phyloP scores from a whole-genome alignment of 2,888 invertebrate genomes.

The Adelognathus sp. region DNA sequence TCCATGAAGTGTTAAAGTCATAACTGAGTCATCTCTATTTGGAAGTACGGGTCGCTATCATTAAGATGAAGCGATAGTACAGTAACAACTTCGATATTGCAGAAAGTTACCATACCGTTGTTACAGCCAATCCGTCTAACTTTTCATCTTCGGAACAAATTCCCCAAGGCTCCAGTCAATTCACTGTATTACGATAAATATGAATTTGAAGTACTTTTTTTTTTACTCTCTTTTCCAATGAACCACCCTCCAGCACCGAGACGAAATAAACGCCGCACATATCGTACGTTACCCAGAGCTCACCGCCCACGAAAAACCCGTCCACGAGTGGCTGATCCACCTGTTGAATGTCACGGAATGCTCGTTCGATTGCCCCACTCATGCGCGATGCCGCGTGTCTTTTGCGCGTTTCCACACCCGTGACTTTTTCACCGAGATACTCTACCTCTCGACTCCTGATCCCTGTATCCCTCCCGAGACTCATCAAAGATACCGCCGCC shows the following conservation, averaged over 20 bases:
- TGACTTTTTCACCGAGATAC: slow-evolving; percentile 57
- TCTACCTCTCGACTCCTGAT: slow-evolving; percentile 33
- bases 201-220: too few species aligned
- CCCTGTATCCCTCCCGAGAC: slow-evolving; percentile 19
- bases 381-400: slow-evolving; percentile 35
- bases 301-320: slow-evolving; percentile 47
- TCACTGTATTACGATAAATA: too few species aligned
- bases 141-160: too few species aligned
- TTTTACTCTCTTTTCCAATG: slow-evolving; percentile 1
- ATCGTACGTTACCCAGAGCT: not conserved
- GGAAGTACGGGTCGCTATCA: too few species aligned
- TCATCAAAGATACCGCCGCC: slow-evolving; percentile 66
- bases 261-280: not conserved
- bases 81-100: too few species aligned
- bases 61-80: too few species aligned
- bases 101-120: too few species aligned
- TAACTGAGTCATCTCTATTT: too few species aligned
- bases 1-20: too few species aligned
- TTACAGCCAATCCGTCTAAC: too few species aligned
- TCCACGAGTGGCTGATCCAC: slow-evolving; percentile 58
- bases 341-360: slow-evolving; percentile 68
- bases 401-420: slow-evolving; percentile 49
- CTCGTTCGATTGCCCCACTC: slow-evolving; percentile 54
- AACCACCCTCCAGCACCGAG: slow-evolving; percentile 12
- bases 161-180: too few species aligned